These are phyloP conservation scores for Hydrocynus forskahlii DNA, from an alignment of 2,797 vertebrate species.

Conservation along the genomic window DNA sequence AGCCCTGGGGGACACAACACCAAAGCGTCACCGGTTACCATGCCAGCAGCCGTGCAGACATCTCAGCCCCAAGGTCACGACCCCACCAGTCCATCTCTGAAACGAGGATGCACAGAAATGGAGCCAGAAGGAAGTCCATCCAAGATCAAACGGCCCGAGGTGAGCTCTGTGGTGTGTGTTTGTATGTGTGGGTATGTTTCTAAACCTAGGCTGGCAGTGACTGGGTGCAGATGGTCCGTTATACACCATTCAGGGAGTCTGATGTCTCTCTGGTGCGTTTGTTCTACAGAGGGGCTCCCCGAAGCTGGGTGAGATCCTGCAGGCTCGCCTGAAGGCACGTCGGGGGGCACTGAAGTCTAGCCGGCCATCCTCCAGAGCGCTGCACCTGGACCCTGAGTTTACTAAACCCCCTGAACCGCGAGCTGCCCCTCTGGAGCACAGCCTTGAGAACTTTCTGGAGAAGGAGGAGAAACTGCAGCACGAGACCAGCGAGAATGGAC, in stretches of 20 bases:
- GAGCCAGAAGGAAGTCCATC: conserved; percentile 67
- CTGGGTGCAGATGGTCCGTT: no score
- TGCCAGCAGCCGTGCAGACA: conserved; percentile 17
- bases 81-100: conserved; percentile 69
- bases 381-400: conserved; percentile 76
- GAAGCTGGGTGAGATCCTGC: conserved; percentile 73
- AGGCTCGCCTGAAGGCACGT: conserved; percentile 71
- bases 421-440: conserved; percentile 68
- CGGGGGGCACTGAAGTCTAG: conserved; percentile 58
- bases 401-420: conserved; percentile 67
- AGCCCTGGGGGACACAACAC: conserved; percentile 57
- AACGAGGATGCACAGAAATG: conserved; percentile 71
- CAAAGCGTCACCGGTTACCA: conserved; percentile 17
- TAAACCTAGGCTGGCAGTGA: no score
- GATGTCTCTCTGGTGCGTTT: background rate
- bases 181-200: no score
- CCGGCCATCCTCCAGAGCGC: conserved; percentile 68
- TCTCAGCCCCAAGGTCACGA: conserved; percentile 39
- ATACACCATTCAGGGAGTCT: no score
- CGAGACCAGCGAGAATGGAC: conserved; percentile 66
- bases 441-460: conserved; percentile 73
- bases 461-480: conserved; percentile 64
- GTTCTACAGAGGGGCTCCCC: conserved; percentile 70
- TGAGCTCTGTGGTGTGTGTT: conserved; percentile 66
- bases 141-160: conserved; percentile 66